Percentiles rank a stretch among this genome's conserved stretches.
phyloP scores from a whole-genome alignment of 2,113 vertebrate genomes.

The Acinonyx jubatus region DNA sequence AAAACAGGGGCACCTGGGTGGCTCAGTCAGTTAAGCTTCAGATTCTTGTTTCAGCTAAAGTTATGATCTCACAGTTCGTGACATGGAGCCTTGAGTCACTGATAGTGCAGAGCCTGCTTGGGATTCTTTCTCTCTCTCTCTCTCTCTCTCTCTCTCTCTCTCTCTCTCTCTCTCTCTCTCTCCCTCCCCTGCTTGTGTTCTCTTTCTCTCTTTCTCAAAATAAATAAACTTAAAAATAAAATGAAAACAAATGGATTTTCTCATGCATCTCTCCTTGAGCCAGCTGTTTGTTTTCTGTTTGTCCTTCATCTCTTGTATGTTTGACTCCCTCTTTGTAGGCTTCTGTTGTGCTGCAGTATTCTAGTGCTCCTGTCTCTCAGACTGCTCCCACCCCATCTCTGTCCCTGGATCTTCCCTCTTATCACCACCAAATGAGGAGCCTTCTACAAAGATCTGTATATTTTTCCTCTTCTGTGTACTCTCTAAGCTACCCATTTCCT shows the following conservation, averaged over 20 bases:
- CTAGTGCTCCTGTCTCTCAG: background rate
- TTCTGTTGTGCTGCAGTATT: background rate
- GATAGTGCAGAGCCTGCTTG: too few species aligned
- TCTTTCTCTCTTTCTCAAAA: too few species aligned
- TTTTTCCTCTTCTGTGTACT: background rate
- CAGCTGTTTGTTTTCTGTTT: background rate
- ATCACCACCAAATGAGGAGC: background rate
- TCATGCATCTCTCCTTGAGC: background rate
- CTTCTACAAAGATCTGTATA: background rate
- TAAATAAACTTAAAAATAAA: background rate
- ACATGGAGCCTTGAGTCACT: too few species aligned
- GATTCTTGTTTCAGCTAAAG: too few species aligned
- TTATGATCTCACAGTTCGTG: too few species aligned
- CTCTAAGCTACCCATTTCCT: background rate
- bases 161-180: too few species aligned
- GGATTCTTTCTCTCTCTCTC: too few species aligned
- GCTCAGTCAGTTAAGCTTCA: too few species aligned
- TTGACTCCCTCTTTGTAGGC: background rate
- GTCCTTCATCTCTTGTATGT: background rate
- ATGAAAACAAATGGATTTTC: background rate
- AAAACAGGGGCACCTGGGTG: too few species aligned
- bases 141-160: too few species aligned
- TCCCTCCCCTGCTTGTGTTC: too few species aligned
- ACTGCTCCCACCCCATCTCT: background rate
- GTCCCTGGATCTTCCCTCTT: background rate